Percentiles rank a stretch among this genome's conserved stretches.
phyloP scores from a whole-genome alignment of 2,888 invertebrate genomes.

The Tineola bisselliella region DNA sequence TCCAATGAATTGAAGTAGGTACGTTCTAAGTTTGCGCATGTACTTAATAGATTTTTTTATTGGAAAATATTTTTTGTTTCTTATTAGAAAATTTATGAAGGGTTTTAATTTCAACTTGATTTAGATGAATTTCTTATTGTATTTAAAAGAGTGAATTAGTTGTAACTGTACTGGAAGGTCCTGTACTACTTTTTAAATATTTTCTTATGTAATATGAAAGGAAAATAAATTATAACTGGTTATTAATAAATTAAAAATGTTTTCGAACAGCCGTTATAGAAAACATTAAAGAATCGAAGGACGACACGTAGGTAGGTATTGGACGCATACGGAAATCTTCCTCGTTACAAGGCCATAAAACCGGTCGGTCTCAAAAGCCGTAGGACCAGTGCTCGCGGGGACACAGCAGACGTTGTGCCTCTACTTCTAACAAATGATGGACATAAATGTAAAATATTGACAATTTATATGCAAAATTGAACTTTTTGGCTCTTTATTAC shows the following conservation, averaged over 20 bases:
- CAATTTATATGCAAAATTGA: too few relatives aligned
- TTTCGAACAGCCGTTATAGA: not conserved
- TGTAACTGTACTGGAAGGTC: too few relatives aligned
- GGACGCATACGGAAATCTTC: constrained; percentile 49
- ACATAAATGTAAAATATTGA: too few relatives aligned
- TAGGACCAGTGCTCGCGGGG: not conserved
- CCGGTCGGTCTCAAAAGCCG: constrained; percentile 31
- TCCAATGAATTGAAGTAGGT: not conserved
- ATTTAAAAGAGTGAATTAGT: not conserved
- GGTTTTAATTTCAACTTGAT: not conserved
- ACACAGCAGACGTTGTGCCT: not conserved
- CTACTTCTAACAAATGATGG: not conserved
- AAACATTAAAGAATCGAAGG: not conserved
- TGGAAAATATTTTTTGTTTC: not conserved
- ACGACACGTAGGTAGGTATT: not conserved
- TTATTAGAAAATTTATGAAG: not conserved
- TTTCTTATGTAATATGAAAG: too few relatives aligned
- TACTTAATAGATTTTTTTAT: not conserved
- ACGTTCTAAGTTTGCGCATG: not conserved
- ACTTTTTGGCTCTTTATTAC: too few relatives aligned
- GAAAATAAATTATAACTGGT: too few relatives aligned
- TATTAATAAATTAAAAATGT: not conserved
- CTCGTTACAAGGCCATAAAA: constrained; percentile 46
- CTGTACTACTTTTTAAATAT: too few relatives aligned
- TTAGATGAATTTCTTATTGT: not conserved